Evolutionary conservation across 2,888 invertebrate species (phyloP), one percentile per base, ranked within the genome.

Genomic region (Drosophila emarginata): DNA sequence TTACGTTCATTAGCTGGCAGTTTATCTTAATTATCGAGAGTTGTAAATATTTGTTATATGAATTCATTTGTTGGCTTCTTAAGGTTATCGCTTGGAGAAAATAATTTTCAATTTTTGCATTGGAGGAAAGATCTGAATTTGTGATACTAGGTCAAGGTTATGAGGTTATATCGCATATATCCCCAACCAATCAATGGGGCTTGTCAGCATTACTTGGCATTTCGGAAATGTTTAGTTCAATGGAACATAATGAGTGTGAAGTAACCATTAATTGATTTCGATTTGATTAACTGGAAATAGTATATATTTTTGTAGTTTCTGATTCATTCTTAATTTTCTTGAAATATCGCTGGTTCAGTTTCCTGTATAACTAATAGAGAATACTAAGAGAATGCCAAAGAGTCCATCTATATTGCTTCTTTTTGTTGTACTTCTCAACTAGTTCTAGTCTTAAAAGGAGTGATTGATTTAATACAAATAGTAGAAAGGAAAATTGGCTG

Each of bases 101-200:
- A 40, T 15, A 9, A 2, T 15, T 15, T 15, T 12, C 2, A 21
- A 56, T 53, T 53, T 32, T 15, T 5, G 18, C 45, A 45, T 21
- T 21, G 45, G 7, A 14, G 21, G 53, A 5, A 39, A 51, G 87
- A 78, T 80, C 77, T 59, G 37, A 26, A 61, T 65, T 60, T 67
- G 67, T 76, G 64, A 79, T 65, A 64, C 61, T 81, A 84, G 87
- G 80, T 81, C 87, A 81, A 84, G 80, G 82, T 50, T 32, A 11
- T 32, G 32, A 32, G 32, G 32, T 32, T 68, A 65, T 64, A 80
- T 80, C 72, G 64, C 58, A 12, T 12, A 9, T 56, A 15, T 15
- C 40, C 40, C 9, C 40, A 40, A 5, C 14, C 18, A 18, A 21
- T 40, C 40, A 62, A 74, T 65, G 67, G 32, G 23, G 51, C 58